Conservation (phyloP, 2,113 vertebrate genomes). For the Todiramphus saurophagus region DNA sequence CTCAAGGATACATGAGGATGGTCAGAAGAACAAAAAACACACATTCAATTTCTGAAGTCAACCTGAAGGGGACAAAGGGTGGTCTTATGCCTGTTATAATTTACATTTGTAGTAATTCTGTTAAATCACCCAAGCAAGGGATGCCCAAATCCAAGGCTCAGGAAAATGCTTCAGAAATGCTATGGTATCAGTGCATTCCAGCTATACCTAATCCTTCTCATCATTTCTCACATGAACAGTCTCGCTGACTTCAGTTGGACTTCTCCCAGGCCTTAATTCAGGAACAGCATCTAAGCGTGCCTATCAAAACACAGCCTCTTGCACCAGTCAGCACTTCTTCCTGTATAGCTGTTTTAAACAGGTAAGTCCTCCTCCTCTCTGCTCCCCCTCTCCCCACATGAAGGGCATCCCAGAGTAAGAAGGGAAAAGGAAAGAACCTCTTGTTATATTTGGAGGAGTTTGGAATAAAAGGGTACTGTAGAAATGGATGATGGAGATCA, state of each 20-base stretch:
- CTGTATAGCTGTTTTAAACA: neutral
- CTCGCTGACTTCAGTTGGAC: neutral
- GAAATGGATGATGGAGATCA: neutral
- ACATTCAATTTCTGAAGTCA: neutral
- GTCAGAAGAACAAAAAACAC: neutral
- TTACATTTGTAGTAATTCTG: neutral
- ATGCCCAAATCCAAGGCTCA: neutral
- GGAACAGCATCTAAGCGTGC: neutral
- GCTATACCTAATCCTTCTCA: conserved; percentile 4
- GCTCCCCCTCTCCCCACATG: neutral
- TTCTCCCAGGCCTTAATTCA: neutral
- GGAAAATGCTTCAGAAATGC: neutral
- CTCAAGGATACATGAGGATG: neutral
- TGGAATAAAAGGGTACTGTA: neutral
- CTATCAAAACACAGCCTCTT: neutral
- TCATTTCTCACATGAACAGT: neutral
- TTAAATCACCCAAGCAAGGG: neutral
- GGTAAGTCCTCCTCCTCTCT: neutral
- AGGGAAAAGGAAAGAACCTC: neutral
- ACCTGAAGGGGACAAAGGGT: neutral
- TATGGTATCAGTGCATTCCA: neutral
- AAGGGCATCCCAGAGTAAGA: neutral
- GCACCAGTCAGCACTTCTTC: neutral
- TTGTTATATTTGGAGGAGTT: neutral
- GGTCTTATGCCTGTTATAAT: neutral